Conservation (phyloP, 1,140 invertebrate species). For the Papilio polyxenes region DNA sequence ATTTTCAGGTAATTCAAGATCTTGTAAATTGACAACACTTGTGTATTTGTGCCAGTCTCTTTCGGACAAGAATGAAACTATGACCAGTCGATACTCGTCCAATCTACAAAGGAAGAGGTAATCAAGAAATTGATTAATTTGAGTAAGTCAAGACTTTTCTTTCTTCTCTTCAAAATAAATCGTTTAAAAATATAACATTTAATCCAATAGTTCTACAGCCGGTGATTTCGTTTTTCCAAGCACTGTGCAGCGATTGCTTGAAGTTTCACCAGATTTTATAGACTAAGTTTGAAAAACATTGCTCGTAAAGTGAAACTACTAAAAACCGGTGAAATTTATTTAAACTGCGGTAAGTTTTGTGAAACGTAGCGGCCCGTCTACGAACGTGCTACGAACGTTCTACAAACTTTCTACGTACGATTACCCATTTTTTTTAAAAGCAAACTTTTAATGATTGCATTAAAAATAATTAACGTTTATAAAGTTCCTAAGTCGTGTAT, state of each 20-base stretch:
- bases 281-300: slow-evolving; percentile 11
- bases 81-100: too few species aligned
- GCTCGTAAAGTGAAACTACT: slow-evolving; percentile 14
- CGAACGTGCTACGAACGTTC: not conserved
- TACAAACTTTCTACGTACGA: slow-evolving; percentile 1
- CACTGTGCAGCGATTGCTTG: not conserved
- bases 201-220: too few species aligned
- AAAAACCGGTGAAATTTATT: slow-evolving; percentile 16
- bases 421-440: not conserved
- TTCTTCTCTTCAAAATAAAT: not conserved
- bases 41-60: too few species aligned
- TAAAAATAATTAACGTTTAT: not conserved
- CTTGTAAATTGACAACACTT: too few species aligned
- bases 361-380: not conserved
- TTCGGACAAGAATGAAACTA: too few species aligned
- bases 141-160: too few species aligned
- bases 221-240: not conserved
- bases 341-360: slow-evolving; percentile 14
- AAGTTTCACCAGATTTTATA: not conserved
- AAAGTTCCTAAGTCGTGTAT: not conserved
- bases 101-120: too few species aligned
- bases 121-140: too few species aligned
- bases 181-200: not conserved
- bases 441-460: not conserved
- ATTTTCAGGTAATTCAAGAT: too few species aligned